phyloP scores from a whole-genome alignment of 2,113 vertebrate genomes.

The Anser brachyrhynchus region DNA sequence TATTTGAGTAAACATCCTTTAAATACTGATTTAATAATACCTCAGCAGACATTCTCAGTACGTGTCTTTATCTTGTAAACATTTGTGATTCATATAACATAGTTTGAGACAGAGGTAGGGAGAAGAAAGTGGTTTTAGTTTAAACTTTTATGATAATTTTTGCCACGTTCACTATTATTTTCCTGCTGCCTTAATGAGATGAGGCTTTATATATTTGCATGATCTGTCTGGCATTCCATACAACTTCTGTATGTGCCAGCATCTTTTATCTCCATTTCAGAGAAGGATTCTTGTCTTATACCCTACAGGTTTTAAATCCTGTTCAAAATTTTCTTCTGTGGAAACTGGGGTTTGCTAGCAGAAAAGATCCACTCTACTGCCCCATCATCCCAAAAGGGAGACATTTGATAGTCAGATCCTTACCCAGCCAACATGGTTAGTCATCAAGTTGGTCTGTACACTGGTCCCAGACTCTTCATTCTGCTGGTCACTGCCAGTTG shows the following conservation, averaged over 20 bases:
- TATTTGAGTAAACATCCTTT: slow-evolving; percentile 16
- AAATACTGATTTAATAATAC: slow-evolving; percentile 6
- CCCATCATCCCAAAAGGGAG: background rate
- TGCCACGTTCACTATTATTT: background rate
- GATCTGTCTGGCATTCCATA: background rate
- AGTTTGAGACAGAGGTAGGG: background rate
- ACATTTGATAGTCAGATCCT: background rate
- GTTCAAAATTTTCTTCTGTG: background rate
- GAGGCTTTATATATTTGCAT: background rate
- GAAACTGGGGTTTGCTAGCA: background rate
- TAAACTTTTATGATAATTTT: background rate
- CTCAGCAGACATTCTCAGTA: background rate
- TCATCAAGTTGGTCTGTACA: fast-evolving
- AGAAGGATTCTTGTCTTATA: background rate
- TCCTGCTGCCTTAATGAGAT: background rate
- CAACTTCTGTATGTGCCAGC: background rate
- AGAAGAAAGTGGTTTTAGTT: background rate
- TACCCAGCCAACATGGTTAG: background rate
- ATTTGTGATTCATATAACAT: slow-evolving; percentile 23
- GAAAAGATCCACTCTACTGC: background rate
- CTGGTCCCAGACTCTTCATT: background rate
- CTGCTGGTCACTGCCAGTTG: fast-evolving
- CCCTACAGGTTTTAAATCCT: background rate
- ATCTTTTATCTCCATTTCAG: background rate
- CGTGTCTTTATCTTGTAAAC: slow-evolving; percentile 46